Base-by-base conservation (phyloP, 2,888 invertebrate genomes). In the Urechis unicinctus region DNA sequence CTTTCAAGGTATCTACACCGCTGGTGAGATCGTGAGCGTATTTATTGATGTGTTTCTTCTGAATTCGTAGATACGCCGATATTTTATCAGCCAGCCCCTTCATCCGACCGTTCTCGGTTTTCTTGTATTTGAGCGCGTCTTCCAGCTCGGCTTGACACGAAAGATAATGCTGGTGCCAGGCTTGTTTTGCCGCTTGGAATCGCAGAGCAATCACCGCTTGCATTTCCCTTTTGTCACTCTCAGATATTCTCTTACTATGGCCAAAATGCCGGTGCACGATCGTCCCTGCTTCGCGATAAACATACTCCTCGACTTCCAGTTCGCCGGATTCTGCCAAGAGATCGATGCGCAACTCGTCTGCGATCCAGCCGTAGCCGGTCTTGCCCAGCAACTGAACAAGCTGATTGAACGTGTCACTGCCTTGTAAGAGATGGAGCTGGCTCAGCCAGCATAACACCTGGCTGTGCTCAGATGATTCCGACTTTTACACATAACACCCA, bases 221-320 rank as follows among this genome's bases (percentile, higher is more conserved):
- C 6, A 55, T 22, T 41, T 52, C 55, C 24, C 53, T 55, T 21
- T 55, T 53, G 9, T 55, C 52, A 28, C n/a, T n/a, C 43, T 51
- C 50, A 3, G 55, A 41, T 24, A 54, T 24, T 5, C 42, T 41
- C 31, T 28, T 54, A 30, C 50, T 54, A 22, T 24, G 17, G 24
- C 50, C 50, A 25, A 54, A 54, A n/a, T 43, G 50, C 24, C 44
- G 9, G 5, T 48, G 26, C 6, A 45, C 45, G 21, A 21, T 26
- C 9, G n/a, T 9, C 6, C 45, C 52, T 17, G 55, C 44, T 30
- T 55, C 51, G 4, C 55, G 5, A 36, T 52, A 52, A 6, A 55
- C 46, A 22, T 55, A 55, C 25, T 55, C 55, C 36, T 55, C 55
- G n/a, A 55, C 29, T 25, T 44, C 31, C n/a, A 55, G 50, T 26